phyloP scores from a whole-genome alignment of 2,113 vertebrate species.

The Microcebus murinus region DNA sequence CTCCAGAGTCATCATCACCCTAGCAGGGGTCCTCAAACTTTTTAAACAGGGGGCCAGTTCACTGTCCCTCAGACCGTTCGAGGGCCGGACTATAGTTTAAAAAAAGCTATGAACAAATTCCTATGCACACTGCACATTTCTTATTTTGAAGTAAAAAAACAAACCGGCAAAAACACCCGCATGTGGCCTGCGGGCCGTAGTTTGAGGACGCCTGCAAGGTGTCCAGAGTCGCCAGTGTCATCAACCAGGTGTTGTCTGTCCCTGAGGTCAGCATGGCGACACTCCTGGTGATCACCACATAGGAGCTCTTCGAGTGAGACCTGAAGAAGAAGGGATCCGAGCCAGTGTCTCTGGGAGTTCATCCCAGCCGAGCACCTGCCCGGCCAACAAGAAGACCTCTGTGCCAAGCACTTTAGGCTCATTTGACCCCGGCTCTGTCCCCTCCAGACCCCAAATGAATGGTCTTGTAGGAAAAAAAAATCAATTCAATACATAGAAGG shows the following conservation, averaged over 20 bases:
- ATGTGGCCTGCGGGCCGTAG: too few species aligned
- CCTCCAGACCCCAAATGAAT: background rate
- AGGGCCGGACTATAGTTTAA: too few species aligned
- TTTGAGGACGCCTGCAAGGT: constrained; percentile 82
- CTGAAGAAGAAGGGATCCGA: constrained; percentile 85
- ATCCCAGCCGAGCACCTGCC: constrained; percentile 88
- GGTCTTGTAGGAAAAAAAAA: background rate
- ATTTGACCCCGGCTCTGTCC: constrained; percentile 69
- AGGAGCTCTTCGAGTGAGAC: constrained; percentile 93
- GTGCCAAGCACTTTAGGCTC: constrained; percentile 90
- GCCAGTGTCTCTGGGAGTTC: constrained; percentile 90
- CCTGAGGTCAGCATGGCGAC: constrained; percentile 89
- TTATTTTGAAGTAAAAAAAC: too few species aligned
- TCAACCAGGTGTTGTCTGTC: constrained; percentile 87
- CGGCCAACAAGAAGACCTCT: constrained; percentile 85
- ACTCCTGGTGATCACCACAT: constrained; percentile 89
- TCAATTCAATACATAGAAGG: background rate
- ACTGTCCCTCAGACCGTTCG: too few species aligned
- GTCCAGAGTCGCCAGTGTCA: constrained; percentile 88
- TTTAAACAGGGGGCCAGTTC: too few species aligned
- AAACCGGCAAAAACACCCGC: too few species aligned
- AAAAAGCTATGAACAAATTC: too few species aligned
- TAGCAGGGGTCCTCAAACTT: too few species aligned
- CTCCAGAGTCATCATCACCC: constrained; percentile 97
- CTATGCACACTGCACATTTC: too few species aligned